Conservation (phyloP, 2,113 vertebrate genomes). For the Gila orcuttii region DNA sequence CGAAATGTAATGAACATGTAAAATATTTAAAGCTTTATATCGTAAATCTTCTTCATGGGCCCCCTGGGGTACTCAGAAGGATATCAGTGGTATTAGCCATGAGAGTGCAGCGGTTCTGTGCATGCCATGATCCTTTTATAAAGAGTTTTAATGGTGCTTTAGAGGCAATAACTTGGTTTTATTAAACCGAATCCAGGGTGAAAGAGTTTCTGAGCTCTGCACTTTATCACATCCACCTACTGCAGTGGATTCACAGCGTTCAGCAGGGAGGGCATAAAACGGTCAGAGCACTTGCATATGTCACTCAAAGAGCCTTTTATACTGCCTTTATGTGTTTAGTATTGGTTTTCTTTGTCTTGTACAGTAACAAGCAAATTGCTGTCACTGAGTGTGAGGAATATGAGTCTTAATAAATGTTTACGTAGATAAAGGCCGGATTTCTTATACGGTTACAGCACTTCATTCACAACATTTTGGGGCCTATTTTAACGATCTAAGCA, state of each 20-base stretch:
- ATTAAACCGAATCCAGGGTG: constrained; percentile 35
- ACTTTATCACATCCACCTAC: constrained; percentile 30
- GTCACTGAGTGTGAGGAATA: not conserved
- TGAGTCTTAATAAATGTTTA: not conserved
- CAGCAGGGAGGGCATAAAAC: constrained; percentile 21
- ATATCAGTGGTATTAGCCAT: constrained; percentile 22
- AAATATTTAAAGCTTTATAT: not conserved
- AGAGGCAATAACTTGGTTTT: constrained; percentile 48
- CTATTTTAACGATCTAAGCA: too few species aligned
- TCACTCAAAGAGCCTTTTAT: constrained; percentile 4
- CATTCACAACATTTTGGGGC: not conserved
- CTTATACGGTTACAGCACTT: not conserved
- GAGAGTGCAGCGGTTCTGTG: constrained; percentile 22
- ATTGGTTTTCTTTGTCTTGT: not conserved
- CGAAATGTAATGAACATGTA: not conserved
- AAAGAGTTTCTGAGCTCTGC: constrained; percentile 46
- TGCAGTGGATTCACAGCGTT: constrained; percentile 32
- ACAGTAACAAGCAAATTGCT: not conserved
- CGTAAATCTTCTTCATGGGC: not conserved
- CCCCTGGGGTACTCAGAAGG: not conserved
- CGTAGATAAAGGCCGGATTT: not conserved
- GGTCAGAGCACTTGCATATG: constrained; percentile 6
- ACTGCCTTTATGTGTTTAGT: constrained; percentile 1
- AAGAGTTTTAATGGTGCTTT: constrained; percentile 46
- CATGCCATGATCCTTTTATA: constrained; percentile 43